Conservation (phyloP, 2,797 vertebrate genomes). For the Thunnus albacares region DNA sequence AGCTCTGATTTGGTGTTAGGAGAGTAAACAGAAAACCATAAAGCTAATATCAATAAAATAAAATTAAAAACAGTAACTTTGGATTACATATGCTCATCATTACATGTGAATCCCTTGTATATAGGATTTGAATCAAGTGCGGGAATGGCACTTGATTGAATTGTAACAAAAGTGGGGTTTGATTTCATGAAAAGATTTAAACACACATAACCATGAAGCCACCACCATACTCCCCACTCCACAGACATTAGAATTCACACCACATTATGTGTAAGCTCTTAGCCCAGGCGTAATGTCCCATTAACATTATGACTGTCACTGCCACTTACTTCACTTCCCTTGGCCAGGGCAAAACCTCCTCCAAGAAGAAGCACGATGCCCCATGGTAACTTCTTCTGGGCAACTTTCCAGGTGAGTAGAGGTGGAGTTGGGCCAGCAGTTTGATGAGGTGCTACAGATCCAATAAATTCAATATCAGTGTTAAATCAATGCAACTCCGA, state of each 20-base stretch:
- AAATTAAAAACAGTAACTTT: neutral
- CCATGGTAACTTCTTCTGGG: slow-evolving; percentile 95
- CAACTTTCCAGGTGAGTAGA: slow-evolving; percentile 93
- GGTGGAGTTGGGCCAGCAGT: slow-evolving; percentile 72
- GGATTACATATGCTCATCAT: neutral
- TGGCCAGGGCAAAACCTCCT: slow-evolving; percentile 96
- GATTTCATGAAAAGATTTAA: neutral
- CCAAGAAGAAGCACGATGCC: slow-evolving; percentile 95
- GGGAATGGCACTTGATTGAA: neutral
- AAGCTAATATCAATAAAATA: neutral
- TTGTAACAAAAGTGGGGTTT: neutral
- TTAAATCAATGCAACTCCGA: neutral
- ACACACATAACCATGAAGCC: neutral
- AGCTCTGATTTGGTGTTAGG: neutral
- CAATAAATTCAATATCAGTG: slow-evolving; percentile 22
- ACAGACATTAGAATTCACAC: neutral
- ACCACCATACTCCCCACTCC: neutral
- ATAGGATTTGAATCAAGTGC: neutral
- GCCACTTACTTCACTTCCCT: slow-evolving; percentile 92
- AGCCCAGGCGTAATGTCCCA: neutral
- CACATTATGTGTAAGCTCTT: neutral
- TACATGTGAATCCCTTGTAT: neutral
- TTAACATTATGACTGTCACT: slow-evolving; percentile 7
- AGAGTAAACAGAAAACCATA: neutral
- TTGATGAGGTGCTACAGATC: slow-evolving; percentile 67